phyloP scores from a whole-genome alignment of 2,113 vertebrate species.

The Atlantisia rogersi region DNA sequence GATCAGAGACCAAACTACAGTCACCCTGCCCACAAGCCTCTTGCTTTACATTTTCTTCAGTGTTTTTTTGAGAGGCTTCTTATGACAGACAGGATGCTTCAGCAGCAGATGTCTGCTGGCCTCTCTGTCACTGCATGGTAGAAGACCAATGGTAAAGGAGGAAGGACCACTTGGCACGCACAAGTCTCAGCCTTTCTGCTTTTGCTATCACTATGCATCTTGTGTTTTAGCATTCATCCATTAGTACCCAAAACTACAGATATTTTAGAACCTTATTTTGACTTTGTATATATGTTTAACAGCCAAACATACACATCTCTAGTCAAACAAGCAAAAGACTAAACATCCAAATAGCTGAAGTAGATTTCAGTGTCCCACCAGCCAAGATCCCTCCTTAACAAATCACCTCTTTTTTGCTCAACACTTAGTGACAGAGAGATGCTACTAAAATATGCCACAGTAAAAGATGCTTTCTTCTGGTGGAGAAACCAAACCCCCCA shows the following conservation, averaged over 20 bases:
- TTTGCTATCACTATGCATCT: neutral
- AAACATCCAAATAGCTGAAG: neutral
- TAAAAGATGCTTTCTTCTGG: neutral
- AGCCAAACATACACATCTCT: neutral
- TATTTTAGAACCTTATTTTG: neutral
- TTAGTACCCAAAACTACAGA: neutral
- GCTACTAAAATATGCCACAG: neutral
- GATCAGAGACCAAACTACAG: neutral
- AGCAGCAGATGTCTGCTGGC: neutral
- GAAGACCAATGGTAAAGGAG: fast-evolving
- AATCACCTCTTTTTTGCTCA: neutral
- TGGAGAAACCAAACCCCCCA: neutral
- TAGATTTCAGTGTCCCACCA: neutral
- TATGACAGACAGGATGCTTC: neutral
- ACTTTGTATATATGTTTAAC: neutral
- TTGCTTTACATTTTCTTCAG: neutral
- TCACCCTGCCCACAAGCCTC: neutral
- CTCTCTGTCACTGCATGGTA: neutral
- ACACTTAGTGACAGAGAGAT: neutral
- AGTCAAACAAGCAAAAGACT: neutral
- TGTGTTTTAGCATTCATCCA: neutral
- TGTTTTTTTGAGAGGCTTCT: neutral
- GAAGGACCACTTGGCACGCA: fast-evolving
- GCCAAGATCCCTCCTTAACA: neutral
- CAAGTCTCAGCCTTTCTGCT: neutral